Conservation (phyloP, 2,797 vertebrate species). For the Enoplosus armatus region DNA sequence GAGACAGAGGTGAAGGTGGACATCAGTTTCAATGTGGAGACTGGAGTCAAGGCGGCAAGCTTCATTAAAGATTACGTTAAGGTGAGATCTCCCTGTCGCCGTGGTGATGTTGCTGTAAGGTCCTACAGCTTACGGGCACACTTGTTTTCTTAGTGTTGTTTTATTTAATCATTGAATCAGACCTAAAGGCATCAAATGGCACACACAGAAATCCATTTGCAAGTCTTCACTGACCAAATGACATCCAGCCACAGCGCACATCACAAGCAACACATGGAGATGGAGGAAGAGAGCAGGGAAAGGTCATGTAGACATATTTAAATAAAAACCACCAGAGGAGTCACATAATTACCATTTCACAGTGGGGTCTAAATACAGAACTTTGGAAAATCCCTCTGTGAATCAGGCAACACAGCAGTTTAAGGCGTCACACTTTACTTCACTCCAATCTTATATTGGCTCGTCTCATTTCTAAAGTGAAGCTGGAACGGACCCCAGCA, state of each 20-base stretch:
- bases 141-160: neutral
- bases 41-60: conserved; percentile 95
- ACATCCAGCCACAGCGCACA: neutral
- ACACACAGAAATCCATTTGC: neutral
- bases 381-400: conserved; percentile 65
- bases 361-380: conserved; percentile 61
- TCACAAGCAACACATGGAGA: neutral
- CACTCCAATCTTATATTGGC: conserved; percentile 39
- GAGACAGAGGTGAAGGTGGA: conserved; percentile 98
- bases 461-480: conserved; percentile 55
- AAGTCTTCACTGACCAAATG: neutral
- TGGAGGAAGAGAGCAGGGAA: conserved; percentile 13
- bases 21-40: conserved; percentile 99
- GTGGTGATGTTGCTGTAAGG: neutral
- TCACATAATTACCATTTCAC: conserved; percentile 65
- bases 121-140: neutral
- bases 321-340: conserved; percentile 44
- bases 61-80: conserved; percentile 98
- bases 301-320: conserved; percentile 44
- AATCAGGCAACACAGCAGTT: conserved; percentile 42
- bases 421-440: conserved; percentile 50
- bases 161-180: neutral
- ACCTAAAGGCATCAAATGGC: no score
- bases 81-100: conserved; percentile 76
- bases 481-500: conserved; percentile 46